Evolutionary conservation across 1,140 invertebrate genomes (phyloP).

Genomic region (Aleiodes sp.): DNA sequence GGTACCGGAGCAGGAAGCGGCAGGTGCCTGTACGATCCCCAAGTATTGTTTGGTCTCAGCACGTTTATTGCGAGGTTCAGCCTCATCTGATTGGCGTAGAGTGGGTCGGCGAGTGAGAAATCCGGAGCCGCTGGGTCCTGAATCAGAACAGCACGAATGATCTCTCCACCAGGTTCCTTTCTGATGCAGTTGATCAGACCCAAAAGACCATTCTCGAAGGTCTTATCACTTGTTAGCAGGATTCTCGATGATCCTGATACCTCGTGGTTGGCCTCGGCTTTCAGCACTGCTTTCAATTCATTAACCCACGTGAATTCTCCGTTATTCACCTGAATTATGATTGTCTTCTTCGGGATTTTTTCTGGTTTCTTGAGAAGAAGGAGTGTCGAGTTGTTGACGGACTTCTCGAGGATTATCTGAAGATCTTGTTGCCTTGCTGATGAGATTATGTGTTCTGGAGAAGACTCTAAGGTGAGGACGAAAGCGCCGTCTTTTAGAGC

Average conservation of each 20-base stretch:
- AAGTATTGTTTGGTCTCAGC: slow-evolving; percentile 54
- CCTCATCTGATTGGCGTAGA: slow-evolving; percentile 73
- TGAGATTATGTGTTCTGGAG: slow-evolving; percentile 20
- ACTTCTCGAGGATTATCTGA: slow-evolving; percentile 52
- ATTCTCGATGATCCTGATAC: slow-evolving; percentile 47
- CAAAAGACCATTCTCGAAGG: slow-evolving; percentile 78
- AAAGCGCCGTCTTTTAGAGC: slow-evolving; percentile 62
- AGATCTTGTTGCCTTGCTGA: slow-evolving; percentile 41
- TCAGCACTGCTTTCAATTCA: slow-evolving; percentile 66
- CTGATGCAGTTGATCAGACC: slow-evolving; percentile 82
- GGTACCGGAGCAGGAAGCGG: slow-evolving; percentile 62
- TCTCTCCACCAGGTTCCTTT: slow-evolving; percentile 74
- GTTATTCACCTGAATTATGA: slow-evolving; percentile 52
- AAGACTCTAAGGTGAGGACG: slow-evolving; percentile 65
- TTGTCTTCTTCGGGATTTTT: slow-evolving; percentile 43
- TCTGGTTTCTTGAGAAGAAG: slow-evolving; percentile 53
- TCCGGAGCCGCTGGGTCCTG: slow-evolving; percentile 72
- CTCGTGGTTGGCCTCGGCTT: slow-evolving; percentile 58
- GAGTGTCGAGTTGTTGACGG: slow-evolving; percentile 43
- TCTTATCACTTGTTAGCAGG: slow-evolving; percentile 71
- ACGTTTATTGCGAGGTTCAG: slow-evolving; percentile 86
- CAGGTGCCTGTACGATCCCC: slow-evolving; percentile 83
- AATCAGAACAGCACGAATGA: slow-evolving; percentile 72
- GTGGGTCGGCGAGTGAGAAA: slow-evolving; percentile 71
- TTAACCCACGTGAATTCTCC: slow-evolving; percentile 66